Evolutionary conservation across 2,113 vertebrate genomes (phyloP).

Genomic region (Tonatia bakeri): DNA sequence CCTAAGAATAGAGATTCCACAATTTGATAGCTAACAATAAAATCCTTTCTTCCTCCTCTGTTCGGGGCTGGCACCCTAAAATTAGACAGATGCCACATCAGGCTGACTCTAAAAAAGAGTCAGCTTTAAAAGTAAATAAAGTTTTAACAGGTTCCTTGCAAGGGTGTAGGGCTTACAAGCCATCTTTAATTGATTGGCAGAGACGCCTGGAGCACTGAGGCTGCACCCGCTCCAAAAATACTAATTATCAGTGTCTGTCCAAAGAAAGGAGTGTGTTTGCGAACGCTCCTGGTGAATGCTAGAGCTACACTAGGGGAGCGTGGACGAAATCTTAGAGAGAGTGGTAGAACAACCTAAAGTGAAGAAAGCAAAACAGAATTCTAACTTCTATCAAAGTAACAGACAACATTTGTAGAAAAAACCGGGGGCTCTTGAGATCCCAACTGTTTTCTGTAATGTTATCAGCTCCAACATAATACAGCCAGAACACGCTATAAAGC

Average conservation of each 20-base stretch:
- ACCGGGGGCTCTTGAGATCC: not conserved
- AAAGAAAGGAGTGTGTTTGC: not conserved
- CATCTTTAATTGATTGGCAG: not conserved
- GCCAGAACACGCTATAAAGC: not conserved
- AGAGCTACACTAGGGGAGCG: no score
- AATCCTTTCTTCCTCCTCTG: not conserved
- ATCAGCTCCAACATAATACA: not conserved
- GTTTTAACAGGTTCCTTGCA: not conserved
- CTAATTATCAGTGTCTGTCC: no score
- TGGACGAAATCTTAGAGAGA: not conserved
- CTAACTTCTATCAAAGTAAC: not conserved
- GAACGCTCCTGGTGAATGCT: rapidly evolving
- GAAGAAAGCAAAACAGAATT: not conserved
- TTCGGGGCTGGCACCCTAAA: not conserved
- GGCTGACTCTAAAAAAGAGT: not conserved
- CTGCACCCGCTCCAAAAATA: not conserved
- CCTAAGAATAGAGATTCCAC: not conserved
- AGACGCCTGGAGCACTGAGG: not conserved
- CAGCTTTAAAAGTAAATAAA: not conserved
- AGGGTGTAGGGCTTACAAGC: not conserved
- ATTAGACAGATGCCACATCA: not conserved
- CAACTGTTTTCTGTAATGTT: not conserved
- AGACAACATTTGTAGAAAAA: not conserved
- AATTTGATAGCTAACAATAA: not conserved
- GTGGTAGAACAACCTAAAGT: not conserved